Conservation (phyloP, 2,888 invertebrate genomes). For the Drosophila meridiana region DNA sequence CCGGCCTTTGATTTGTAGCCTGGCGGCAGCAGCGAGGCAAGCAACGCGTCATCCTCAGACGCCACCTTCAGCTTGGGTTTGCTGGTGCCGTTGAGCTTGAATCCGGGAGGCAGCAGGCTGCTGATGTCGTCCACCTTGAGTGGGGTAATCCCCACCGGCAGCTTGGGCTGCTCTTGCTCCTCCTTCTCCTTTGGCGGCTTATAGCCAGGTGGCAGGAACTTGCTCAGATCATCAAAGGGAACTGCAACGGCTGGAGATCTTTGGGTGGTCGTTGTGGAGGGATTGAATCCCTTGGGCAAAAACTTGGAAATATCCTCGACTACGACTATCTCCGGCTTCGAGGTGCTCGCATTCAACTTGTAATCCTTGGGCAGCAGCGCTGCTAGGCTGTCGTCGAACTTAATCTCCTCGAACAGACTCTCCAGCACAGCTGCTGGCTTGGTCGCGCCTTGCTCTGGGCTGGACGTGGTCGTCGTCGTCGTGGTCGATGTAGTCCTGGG, state of each 20-base stretch:
- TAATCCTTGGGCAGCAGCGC: conserved; percentile 87
- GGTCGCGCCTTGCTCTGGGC: conserved; percentile 32
- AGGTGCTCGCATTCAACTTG: conserved; percentile 83
- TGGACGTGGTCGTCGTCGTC: conserved; percentile 2
- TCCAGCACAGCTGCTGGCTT: conserved; percentile 59
- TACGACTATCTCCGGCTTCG: conserved; percentile 84
- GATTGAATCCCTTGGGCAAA: conserved; percentile 87
- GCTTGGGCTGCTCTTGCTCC: conserved; percentile 40
- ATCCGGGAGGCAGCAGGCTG: conserved; percentile 88
- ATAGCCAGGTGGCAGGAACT: conserved; percentile 89
- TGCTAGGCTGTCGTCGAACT: conserved; percentile 83
- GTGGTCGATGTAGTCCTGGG: conserved; percentile 69
- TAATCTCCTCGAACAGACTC: conserved; percentile 81
- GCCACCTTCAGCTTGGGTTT: conserved; percentile 38
- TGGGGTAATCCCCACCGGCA: conserved; percentile 45
- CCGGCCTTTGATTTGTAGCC: conserved; percentile 86
- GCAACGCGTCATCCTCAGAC: conserved; percentile 61
- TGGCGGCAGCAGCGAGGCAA: conserved; percentile 86
- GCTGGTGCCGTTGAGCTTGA: conserved; percentile 84
- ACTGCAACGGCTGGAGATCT: conserved; percentile 82
- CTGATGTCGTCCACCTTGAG: conserved; percentile 87
- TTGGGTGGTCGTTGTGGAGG: conserved; percentile 61
- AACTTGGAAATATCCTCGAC: conserved; percentile 88
- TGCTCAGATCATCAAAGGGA: conserved; percentile 86
- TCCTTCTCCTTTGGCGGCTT: conserved; percentile 83